Evolutionary conservation across 2,113 vertebrate species (phyloP).

Genomic region (Propithecus coquereli): DNA sequence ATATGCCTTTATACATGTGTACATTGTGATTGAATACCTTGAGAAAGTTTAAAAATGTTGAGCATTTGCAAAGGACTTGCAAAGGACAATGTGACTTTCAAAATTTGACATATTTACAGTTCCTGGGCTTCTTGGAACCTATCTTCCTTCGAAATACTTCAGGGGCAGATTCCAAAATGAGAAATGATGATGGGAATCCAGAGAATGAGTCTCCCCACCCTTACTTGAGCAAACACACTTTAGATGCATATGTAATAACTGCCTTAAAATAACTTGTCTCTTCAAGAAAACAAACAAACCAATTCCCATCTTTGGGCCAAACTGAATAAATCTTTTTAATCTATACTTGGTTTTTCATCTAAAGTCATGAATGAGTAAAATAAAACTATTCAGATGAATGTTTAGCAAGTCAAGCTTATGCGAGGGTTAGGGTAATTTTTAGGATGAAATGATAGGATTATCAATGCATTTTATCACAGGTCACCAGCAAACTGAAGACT

Average conservation of each 20-base stretch:
- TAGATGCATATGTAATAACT: background rate
- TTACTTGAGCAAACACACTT: background rate
- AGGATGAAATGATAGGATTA: background rate
- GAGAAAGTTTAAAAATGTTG: background rate
- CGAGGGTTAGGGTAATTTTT: background rate
- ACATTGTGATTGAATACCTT: background rate
- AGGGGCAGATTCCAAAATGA: background rate
- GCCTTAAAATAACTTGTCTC: background rate
- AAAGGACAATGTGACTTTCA: background rate
- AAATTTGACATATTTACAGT: background rate
- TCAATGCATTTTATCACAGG: background rate
- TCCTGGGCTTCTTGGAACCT: background rate
- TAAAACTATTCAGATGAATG: background rate
- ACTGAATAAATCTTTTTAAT: background rate
- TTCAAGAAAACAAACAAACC: background rate
- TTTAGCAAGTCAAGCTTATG: background rate
- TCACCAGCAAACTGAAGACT: background rate
- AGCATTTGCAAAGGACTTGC: background rate
- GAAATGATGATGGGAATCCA: background rate
- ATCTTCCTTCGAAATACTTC: background rate
- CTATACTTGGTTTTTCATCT: background rate
- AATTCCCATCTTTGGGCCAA: background rate
- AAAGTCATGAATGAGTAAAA: background rate
- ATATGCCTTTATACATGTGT: background rate
- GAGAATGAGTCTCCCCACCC: background rate